Evolutionary conservation across 2,888 invertebrate genomes (phyloP), one percentile per base, ranked within the genome.

Genomic region (Brachyptera putata): DNA sequence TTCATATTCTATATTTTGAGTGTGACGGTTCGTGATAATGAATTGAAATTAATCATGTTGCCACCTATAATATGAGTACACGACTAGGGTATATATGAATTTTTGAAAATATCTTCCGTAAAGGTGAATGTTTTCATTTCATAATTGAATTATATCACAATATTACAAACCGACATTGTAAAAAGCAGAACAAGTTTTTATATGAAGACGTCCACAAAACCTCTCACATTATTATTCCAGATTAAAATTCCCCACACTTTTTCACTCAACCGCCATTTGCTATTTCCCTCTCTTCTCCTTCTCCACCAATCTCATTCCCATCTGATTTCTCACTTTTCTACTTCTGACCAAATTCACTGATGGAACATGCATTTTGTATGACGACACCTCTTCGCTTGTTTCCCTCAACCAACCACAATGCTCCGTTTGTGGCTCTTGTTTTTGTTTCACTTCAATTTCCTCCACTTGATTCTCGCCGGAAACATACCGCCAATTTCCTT

Each of bases 311-410:
- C 57, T 37, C 55, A 49, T 34, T 58, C 46, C 25, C 53, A 58
- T 58, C 56, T 41, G 43, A 18, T 43, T 41, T 30, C 57, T 43
- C 16, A n/a, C 18, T 48, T 46, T 25, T 34, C 46, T 46, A 37
- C 48, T 57, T 53, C 58, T 61, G 57, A 59, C 61, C 61, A 70
- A 73, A 73, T 73, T 71, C 72, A 71, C 73, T 73, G 69, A 71
- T 71, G 69, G 66, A 67, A 66, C 71, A 73, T 73, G 70, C 72
- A 73, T 73, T 70, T 73, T 73, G 70, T 70, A 73, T 71, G 71
- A 70, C 70, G 68, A 69, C 68, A 70, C 69, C 68, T 68, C 67
- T 48, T 64, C 67, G 69, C 67, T 67, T 68, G 66, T 68, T 68
- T 66, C 67, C 66, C 66, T 65, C 62, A 65, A 16, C 53, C 53